phyloP scores from a whole-genome alignment of 1,140 invertebrate species.

The Marisa cornuarietis region DNA sequence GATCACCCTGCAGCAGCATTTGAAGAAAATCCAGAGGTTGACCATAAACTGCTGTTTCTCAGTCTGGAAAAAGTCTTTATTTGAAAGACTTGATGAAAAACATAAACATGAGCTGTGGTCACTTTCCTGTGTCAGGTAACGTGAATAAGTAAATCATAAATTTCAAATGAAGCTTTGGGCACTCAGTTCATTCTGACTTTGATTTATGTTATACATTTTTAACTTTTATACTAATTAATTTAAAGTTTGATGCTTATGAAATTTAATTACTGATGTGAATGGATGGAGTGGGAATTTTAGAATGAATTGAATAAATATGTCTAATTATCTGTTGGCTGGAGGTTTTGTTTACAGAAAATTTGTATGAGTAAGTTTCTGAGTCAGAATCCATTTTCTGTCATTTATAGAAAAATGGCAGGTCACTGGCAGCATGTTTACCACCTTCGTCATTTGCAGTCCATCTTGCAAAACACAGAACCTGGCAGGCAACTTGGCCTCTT shows the following conservation, averaged over 20 bases:
- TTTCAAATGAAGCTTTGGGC: neutral
- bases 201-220: neutral
- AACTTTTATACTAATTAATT: neutral
- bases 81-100: constrained; percentile 7
- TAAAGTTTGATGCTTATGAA: neutral
- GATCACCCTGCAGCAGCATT: constrained; percentile 16
- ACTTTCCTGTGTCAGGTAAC: constrained; percentile 20
- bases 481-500: constrained; percentile 4
- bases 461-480: constrained; percentile 7
- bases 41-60: constrained; percentile 9
- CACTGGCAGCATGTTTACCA: constrained; percentile 14
- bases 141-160: neutral
- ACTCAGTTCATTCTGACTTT: neutral
- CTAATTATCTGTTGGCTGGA: no score
- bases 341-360: no score
- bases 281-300: neutral
- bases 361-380: no score
- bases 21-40: neutral
- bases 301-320: no score
- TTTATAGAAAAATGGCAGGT: constrained; percentile 6
- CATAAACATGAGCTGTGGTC: constrained; percentile 18
- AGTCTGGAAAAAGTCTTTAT: constrained; percentile 1
- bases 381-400: neutral
- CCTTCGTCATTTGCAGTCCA: constrained; percentile 8
- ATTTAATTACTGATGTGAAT: neutral